These are phyloP conservation scores for Neelides sp. DNA, from an alignment of 1,140 invertebrate genomes.

Conservation along the genomic window DNA sequence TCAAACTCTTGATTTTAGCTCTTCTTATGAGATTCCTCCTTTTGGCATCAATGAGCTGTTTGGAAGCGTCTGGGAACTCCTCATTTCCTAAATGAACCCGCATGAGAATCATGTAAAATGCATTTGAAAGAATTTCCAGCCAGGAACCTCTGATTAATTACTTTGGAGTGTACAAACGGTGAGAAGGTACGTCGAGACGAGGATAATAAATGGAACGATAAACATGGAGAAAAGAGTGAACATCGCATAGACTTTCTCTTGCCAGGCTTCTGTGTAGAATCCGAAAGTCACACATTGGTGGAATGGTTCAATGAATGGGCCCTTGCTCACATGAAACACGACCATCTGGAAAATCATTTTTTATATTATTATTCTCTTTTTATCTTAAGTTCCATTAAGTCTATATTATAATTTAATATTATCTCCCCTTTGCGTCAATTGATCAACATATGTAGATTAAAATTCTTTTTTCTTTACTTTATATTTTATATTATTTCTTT, in stretches of 20 bases:
- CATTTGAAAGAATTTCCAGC: too few relatives aligned
- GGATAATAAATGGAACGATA: conserved; percentile 56
- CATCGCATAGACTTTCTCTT: conserved; percentile 63
- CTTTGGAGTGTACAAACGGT: conserved; percentile 65
- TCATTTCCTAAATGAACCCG: conserved; percentile 31
- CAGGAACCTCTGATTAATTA: too few relatives aligned
- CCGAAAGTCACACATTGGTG: conserved; percentile 72
- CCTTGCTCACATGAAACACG: conserved; percentile 57
- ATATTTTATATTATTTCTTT: too few relatives aligned
- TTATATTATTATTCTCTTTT: too few relatives aligned
- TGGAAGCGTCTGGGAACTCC: conserved; percentile 24
- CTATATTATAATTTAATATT: too few relatives aligned
- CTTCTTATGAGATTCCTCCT: conserved; percentile 22
- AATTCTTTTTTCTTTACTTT: too few relatives aligned
- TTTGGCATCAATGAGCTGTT: conserved; percentile 28
- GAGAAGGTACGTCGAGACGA: conserved; percentile 58
- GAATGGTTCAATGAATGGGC: conserved; percentile 66
- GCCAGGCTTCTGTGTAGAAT: conserved; percentile 60
- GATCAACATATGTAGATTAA: too few relatives aligned
- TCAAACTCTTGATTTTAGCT: conserved; percentile 56
- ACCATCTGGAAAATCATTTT: conserved; percentile 57
- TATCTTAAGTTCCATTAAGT: too few relatives aligned
- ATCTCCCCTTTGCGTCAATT: too few relatives aligned
- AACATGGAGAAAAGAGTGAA: conserved; percentile 67
- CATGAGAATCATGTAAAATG: too few relatives aligned